Percentiles rank a stretch among this genome's conserved stretches.
Evolutionary conservation across 2,888 invertebrate genomes (phyloP).

Genomic region (Thyatira batis): DNA sequence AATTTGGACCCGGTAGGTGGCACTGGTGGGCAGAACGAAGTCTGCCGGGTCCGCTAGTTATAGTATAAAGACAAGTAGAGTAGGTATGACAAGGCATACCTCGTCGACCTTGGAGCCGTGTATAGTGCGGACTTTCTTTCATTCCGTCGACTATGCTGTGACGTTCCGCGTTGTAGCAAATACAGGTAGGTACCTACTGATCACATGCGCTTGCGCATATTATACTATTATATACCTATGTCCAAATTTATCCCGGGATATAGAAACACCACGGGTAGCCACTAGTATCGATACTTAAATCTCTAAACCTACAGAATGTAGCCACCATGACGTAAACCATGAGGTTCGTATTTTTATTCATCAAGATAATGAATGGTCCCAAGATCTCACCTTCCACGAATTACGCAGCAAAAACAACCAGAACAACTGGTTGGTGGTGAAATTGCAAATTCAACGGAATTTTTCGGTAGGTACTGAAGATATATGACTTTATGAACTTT

Average conservation of each 20-base stretch:
- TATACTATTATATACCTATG: too few relatives aligned
- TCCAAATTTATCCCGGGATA: too few relatives aligned
- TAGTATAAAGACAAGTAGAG: not conserved
- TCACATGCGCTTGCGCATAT: too few relatives aligned
- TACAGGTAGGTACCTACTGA: too few relatives aligned
- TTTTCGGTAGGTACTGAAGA: constrained; percentile 2
- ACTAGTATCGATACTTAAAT: too few relatives aligned
- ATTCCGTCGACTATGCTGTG: not conserved
- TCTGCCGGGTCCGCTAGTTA: too few relatives aligned
- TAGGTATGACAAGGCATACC: not conserved
- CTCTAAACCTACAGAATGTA: not conserved
- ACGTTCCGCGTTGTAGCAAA: not conserved
- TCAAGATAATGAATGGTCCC: not conserved
- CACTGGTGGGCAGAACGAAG: too few relatives aligned
- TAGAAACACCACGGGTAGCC: too few relatives aligned
- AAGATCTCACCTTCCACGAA: constrained; percentile 1
- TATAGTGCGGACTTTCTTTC: not conserved
- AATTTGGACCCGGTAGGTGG: too few relatives aligned
- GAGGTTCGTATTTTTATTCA: not conserved
- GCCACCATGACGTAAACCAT: not conserved
- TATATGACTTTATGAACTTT: not conserved
- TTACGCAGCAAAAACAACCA: constrained; percentile 15
- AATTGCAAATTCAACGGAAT: constrained; percentile 20
- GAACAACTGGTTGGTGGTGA: constrained; percentile 19
- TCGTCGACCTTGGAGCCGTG: not conserved